Evolutionary conservation across 2,113 vertebrate species (phyloP).

Genomic region (Oryzias javanicus): DNA sequence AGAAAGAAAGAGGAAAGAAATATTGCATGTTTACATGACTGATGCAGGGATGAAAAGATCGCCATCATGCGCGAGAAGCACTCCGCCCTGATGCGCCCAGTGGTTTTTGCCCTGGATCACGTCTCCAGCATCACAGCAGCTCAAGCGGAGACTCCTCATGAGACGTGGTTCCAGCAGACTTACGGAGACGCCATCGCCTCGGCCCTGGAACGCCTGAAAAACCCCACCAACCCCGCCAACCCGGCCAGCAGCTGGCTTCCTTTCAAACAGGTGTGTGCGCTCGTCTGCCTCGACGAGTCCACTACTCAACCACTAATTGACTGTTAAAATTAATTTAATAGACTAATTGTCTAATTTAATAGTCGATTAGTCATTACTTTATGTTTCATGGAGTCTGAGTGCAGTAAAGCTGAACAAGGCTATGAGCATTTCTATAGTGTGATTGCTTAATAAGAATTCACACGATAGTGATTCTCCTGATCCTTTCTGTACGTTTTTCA

Average conservation of each 20-base stretch:
- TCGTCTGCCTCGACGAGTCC: too few species aligned
- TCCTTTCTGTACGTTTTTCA: too few species aligned
- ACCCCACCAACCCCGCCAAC: conserved; percentile 91
- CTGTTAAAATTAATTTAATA: too few species aligned
- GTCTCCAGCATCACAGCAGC: conserved; percentile 93
- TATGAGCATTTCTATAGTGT: too few species aligned
- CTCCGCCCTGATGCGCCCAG: conserved; percentile 95
- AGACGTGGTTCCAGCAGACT: conserved; percentile 97
- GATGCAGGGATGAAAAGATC: conserved; percentile 94
- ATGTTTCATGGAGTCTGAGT: too few species aligned
- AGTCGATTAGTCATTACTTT: too few species aligned
- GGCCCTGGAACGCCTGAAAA: conserved; percentile 89
- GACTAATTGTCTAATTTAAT: too few species aligned
- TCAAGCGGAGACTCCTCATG: conserved; percentile 92
- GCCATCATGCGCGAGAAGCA: conserved; percentile 99
- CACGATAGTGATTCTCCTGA: too few species aligned
- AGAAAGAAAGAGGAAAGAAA: not conserved
- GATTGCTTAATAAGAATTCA: too few species aligned
- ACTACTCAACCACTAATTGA: too few species aligned
- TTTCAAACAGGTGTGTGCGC: conserved; percentile 88
- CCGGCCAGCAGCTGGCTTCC: conserved; percentile 96
- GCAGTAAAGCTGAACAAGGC: too few species aligned
- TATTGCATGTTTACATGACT: too few species aligned
- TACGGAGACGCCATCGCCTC: conserved; percentile 89
- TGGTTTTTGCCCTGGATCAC: conserved; percentile 95